A percentile compares a stretch with the other conserved stretches of the same genome.
Evolutionary conservation across 2,888 invertebrate species (phyloP).

Genomic region (Hemistola chrysoprasaria): DNA sequence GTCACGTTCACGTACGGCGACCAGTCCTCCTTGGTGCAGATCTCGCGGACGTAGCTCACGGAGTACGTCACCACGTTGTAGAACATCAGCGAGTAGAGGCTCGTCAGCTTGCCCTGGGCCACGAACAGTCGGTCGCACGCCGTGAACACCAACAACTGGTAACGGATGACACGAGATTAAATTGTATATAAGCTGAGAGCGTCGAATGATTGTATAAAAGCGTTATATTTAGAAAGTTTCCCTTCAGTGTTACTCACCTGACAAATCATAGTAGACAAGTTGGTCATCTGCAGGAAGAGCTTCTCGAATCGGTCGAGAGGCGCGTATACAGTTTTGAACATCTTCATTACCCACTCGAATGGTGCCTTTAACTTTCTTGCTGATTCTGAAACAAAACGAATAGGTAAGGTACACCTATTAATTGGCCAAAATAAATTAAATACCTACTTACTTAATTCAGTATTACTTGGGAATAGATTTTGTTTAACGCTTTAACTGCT

Average conservation of each 20-base stretch:
- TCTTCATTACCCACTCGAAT: conserved; percentile 39
- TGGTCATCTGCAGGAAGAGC: conserved; percentile 85
- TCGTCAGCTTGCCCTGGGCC: conserved; percentile 83
- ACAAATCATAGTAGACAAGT: conserved; percentile 86
- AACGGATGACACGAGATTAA: conserved; percentile 16
- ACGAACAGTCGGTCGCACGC: conserved; percentile 86
- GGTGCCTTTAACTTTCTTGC: conserved; percentile 66
- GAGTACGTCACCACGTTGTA: conserved; percentile 92
- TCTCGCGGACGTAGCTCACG: conserved; percentile 87
- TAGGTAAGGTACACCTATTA: no score
- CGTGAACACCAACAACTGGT: conserved; percentile 87
- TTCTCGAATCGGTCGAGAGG: conserved; percentile 85
- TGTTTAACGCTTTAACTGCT: no score
- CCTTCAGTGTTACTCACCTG: conserved; percentile 75
- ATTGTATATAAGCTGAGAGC: not conserved
- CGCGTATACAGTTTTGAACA: conserved; percentile 74
- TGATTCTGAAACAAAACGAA: conserved; percentile 45
- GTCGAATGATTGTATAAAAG: no score
- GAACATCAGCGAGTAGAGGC: conserved; percentile 90
- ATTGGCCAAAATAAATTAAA: no score
- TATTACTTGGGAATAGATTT: no score
- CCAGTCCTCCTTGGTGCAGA: conserved; percentile 89
- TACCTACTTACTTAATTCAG: no score
- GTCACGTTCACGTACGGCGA: conserved; percentile 88
- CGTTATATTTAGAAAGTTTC: not conserved